phyloP scores from a whole-genome alignment of 2,888 invertebrate species.

The Volucella zonaria region DNA sequence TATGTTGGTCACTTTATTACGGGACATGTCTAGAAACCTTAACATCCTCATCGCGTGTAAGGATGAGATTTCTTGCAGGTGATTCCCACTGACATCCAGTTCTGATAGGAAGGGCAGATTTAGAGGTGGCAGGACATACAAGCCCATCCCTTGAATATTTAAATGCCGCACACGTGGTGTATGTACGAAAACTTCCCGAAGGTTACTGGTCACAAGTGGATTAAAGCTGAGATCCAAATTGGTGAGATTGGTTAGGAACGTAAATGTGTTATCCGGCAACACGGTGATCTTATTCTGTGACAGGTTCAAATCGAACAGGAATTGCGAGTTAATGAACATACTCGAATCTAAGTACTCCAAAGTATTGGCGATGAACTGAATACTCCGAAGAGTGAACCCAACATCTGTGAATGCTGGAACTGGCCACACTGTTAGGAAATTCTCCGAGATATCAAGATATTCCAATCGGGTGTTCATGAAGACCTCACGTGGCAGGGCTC shows the following conservation, averaged over 20 bases:
- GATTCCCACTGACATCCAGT: conserved; percentile 91
- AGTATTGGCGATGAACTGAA: conserved; percentile 90
- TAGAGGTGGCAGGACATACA: conserved; percentile 89
- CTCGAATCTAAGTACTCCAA: conserved; percentile 94
- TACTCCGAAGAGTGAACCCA: conserved; percentile 89
- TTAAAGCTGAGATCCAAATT: conserved; percentile 92
- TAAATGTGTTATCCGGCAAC: conserved; percentile 94
- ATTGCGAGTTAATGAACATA: conserved; percentile 92
- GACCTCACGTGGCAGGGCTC: conserved; percentile 89
- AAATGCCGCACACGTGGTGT: conserved; percentile 91
- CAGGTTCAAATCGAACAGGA: conserved; percentile 89
- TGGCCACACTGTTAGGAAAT: conserved; percentile 91
- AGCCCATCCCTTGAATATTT: conserved; percentile 89
- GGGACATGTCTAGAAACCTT: conserved; percentile 89
- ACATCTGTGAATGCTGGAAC: conserved; percentile 90
- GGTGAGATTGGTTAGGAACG: conserved; percentile 90
- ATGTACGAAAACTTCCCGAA: conserved; percentile 94
- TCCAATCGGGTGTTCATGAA: conserved; percentile 91
- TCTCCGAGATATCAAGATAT: conserved; percentile 90
- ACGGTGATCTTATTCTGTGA: conserved; percentile 92
- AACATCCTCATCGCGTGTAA: conserved; percentile 88
- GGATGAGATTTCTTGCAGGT: conserved; percentile 88
- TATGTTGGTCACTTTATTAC: conserved; percentile 89
- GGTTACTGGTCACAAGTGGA: conserved; percentile 91
- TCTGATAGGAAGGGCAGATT: conserved; percentile 90